These are phyloP conservation scores for Nymphalis io DNA, from an alignment of 1,140 invertebrate genomes.

Conservation along the genomic window DNA sequence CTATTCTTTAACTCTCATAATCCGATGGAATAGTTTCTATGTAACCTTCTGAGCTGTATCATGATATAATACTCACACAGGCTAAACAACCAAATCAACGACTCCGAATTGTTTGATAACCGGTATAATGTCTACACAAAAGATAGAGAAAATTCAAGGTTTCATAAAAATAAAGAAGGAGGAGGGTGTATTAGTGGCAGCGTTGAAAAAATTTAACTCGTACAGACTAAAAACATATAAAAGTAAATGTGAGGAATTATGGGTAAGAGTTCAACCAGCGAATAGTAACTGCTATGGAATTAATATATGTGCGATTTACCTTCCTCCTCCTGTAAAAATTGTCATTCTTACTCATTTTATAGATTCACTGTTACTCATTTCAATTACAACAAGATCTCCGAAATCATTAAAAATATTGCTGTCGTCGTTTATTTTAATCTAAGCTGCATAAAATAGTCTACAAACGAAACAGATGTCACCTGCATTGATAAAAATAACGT, in stretches of 20 bases:
- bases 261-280: not conserved
- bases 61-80: constrained; percentile 12
- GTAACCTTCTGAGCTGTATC: not conserved
- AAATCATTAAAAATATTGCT: too few relatives aligned
- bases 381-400: constrained; percentile 1
- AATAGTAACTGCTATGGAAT: not conserved
- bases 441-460: not conserved
- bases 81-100: not conserved
- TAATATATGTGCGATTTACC: constrained; percentile 13
- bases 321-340: constrained; percentile 5
- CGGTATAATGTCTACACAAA: constrained; percentile 5
- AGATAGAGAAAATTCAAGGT: not conserved
- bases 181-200: constrained; percentile 16
- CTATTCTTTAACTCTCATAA: too few relatives aligned
- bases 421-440: constrained; percentile 16
- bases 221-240: not conserved
- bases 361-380: too few relatives aligned
- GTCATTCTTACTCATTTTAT: constrained; percentile 1
- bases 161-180: constrained; percentile 4
- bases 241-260: constrained; percentile 15
- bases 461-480: not conserved
- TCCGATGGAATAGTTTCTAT: too few relatives aligned
- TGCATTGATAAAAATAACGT: not conserved
- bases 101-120: constrained; percentile 9
- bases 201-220: constrained; percentile 1